Evolutionary conservation across 2,888 invertebrate genomes (phyloP).

Genomic region (Ariolimax columbianus): DNA sequence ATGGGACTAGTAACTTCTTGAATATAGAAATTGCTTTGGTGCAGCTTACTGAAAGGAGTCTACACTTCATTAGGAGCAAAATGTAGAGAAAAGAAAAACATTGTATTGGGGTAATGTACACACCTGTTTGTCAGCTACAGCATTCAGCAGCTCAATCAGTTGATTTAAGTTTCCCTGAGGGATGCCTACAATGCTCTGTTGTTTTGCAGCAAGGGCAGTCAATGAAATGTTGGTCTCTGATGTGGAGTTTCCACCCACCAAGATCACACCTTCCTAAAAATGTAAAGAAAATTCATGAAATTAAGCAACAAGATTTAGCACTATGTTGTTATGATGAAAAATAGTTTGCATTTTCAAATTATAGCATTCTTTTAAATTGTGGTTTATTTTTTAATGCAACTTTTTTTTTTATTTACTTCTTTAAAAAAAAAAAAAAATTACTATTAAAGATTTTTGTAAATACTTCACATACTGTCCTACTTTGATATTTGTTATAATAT

Average conservation of each 20-base stretch:
- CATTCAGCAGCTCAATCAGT: constrained; percentile 86
- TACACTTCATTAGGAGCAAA: too few species aligned
- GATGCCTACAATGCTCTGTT: constrained; percentile 90
- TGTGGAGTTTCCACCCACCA: constrained; percentile 87
- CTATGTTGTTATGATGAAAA: too few species aligned
- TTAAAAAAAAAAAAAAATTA: too few species aligned
- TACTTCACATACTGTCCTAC: too few species aligned
- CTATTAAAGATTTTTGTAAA: too few species aligned
- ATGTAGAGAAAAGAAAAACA: too few species aligned
- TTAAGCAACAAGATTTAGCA: not conserved
- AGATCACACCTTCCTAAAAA: constrained; percentile 88
- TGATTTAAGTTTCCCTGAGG: constrained; percentile 92
- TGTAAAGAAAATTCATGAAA: not conserved
- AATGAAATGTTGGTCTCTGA: constrained; percentile 89
- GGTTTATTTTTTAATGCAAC: not conserved
- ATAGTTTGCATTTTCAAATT: not conserved
- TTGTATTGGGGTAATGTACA: too few species aligned
- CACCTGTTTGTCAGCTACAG: constrained; percentile 89
- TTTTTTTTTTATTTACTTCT: too few species aligned
- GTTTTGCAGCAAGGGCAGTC: constrained; percentile 88
- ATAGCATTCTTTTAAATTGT: not conserved
- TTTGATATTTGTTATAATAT: too few species aligned
- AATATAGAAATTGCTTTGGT: too few species aligned
- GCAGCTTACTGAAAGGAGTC: too few species aligned
- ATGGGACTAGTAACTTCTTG: too few species aligned